These are phyloP conservation scores for Diarsia mendica DNA, from an alignment of 2,888 invertebrate species.

Conservation along the genomic window DNA sequence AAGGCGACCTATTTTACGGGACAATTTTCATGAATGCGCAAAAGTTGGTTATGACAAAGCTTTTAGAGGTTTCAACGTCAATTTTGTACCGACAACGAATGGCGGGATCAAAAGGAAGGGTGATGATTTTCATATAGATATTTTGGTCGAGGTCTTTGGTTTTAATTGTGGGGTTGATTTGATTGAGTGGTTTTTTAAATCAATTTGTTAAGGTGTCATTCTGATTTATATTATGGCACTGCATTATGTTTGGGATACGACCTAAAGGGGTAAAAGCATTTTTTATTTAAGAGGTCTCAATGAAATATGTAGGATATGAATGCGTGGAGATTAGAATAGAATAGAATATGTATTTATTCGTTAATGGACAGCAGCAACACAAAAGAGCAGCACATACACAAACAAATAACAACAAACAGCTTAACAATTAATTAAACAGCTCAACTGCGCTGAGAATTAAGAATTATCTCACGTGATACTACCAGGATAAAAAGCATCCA, in stretches of 20 bases:
- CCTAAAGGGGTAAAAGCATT: not conserved
- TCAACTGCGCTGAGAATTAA: too few relatives aligned
- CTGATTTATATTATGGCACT: not conserved
- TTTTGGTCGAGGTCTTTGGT: conserved; percentile 59
- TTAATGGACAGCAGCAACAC: too few relatives aligned
- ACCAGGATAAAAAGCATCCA: not conserved
- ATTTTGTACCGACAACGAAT: conserved; percentile 70
- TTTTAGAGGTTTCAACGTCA: conserved; percentile 80
- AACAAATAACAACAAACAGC: too few relatives aligned
- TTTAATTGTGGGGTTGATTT: conserved; percentile 43
- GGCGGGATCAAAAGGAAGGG: conserved; percentile 62
- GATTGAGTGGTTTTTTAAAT: conserved; percentile 33
- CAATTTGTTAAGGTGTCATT: not conserved
- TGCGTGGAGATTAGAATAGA: not conserved
- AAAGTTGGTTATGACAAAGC: conserved; percentile 85
- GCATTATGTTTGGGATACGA: not conserved
- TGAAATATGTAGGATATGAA: not conserved
- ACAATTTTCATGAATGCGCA: conserved; percentile 85
- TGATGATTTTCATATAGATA: conserved; percentile 62
- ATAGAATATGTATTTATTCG: too few relatives aligned
- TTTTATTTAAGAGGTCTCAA: not conserved
- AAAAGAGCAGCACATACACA: too few relatives aligned
- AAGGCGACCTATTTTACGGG: conserved; percentile 86
- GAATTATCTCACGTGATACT: not conserved
- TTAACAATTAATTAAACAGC: too few relatives aligned